These are phyloP conservation scores for Crotophaga sulcirostris DNA, from an alignment of 2,113 vertebrate genomes.

Conservation along the genomic window DNA sequence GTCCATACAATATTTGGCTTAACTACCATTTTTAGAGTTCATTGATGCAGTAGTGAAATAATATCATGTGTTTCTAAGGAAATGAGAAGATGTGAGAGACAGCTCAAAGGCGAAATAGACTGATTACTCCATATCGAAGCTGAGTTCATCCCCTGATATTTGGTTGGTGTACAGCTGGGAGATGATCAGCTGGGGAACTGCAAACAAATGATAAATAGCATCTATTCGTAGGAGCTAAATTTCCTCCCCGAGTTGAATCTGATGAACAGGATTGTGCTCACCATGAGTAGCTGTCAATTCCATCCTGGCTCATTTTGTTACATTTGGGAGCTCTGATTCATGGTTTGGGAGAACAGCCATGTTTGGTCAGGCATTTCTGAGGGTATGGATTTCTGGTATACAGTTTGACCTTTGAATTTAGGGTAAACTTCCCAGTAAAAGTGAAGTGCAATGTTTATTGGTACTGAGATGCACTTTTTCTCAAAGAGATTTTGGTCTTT, in stretches of 20 bases:
- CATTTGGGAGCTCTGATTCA: neutral
- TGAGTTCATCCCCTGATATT: neutral
- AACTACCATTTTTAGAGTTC: neutral
- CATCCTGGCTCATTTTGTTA: neutral
- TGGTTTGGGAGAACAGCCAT: neutral
- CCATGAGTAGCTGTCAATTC: neutral
- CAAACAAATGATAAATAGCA: neutral
- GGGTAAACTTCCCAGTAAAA: neutral
- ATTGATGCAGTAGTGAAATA: neutral
- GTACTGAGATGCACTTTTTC: neutral
- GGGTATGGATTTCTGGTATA: neutral
- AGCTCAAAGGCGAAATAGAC: neutral
- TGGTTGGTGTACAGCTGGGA: neutral
- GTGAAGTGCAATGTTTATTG: neutral
- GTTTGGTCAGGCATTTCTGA: neutral
- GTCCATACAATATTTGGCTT: neutral
- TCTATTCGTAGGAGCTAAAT: constrained; percentile 7
- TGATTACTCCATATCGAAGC: neutral
- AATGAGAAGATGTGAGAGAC: neutral
- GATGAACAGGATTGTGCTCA: neutral
- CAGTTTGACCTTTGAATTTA: neutral
- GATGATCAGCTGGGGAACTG: neutral
- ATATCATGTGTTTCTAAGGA: neutral
- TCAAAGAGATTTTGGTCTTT: neutral
- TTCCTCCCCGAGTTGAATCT: neutral